These are phyloP conservation scores for Dinocampus coccinellae DNA, from an alignment of 2,888 invertebrate genomes.

Conservation along the genomic window DNA sequence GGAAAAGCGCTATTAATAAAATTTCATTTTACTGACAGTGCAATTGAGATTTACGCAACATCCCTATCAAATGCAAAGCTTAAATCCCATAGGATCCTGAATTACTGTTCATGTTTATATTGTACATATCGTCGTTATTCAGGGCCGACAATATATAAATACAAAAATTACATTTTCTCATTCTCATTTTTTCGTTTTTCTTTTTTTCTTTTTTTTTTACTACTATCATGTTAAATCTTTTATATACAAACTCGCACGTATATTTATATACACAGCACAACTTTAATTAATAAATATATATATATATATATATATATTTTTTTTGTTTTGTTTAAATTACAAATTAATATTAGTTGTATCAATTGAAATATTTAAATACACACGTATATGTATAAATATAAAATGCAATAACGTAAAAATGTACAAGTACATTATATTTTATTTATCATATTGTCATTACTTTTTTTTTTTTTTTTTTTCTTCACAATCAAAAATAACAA, in stretches of 20 bases:
- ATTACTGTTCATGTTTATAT: slow-evolving; percentile 34
- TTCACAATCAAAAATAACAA: neutral
- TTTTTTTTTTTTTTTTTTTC: neutral
- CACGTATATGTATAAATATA: slow-evolving; percentile 2
- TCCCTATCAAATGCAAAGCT: slow-evolving; percentile 36
- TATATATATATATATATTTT: too few relatives aligned
- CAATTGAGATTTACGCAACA: slow-evolving; percentile 36
- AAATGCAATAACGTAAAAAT: too few relatives aligned
- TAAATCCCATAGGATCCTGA: slow-evolving; percentile 37
- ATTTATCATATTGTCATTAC: neutral
- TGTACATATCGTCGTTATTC: too few relatives aligned
- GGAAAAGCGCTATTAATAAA: slow-evolving; percentile 36
- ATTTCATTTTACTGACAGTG: slow-evolving; percentile 35
- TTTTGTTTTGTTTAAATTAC: too few relatives aligned
- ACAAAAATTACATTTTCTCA: slow-evolving; percentile 8
- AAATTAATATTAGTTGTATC: too few relatives aligned
- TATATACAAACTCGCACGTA: slow-evolving; percentile 23
- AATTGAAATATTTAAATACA: too few relatives aligned
- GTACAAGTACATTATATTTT: neutral
- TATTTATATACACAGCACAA: neutral
- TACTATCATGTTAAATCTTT: slow-evolving; percentile 33
- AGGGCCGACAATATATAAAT: too few relatives aligned
- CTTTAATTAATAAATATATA: too few relatives aligned
- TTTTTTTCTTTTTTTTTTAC: too few relatives aligned
- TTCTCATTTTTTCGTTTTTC: slow-evolving; percentile 5